Conservation (phyloP, 2,888 invertebrate species). For the Athalia circularis region DNA sequence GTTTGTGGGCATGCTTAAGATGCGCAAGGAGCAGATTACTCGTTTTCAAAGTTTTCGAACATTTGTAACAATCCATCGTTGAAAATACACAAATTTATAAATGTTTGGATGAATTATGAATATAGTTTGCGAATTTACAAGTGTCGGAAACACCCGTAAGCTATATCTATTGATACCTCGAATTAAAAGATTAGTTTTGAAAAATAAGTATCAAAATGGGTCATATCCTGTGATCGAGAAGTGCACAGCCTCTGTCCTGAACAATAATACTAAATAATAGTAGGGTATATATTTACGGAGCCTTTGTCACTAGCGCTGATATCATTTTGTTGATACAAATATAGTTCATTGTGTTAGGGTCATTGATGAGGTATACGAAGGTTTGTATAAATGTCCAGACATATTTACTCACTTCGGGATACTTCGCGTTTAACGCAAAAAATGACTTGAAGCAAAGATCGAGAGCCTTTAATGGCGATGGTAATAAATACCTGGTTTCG, state of each 20-base stretch:
- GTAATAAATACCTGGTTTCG: background rate
- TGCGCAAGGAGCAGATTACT: background rate
- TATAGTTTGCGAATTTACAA: no score
- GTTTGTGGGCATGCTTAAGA: background rate
- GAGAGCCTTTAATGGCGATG: conserved; percentile 4
- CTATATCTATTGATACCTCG: no score
- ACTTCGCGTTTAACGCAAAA: conserved; percentile 29
- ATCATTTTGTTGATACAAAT: conserved; percentile 2
- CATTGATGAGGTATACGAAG: conserved; percentile 9
- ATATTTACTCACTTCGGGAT: conserved; percentile 21
- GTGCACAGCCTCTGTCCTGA: no score
- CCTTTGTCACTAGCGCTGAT: no score
- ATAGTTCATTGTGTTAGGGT: background rate
- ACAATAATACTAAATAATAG: no score
- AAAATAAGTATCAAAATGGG: no score
- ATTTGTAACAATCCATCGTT: background rate
- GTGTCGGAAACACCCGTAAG: no score
- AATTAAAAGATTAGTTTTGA: no score
- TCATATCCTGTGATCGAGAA: no score
- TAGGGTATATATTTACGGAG: background rate
- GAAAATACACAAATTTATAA: background rate
- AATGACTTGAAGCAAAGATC: conserved; percentile 31
- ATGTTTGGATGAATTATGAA: no score
- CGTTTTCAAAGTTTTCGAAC: background rate
- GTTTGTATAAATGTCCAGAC: conserved; percentile 27